Evolutionary conservation across 2,888 invertebrate genomes (phyloP).

Genomic region (Rutpela maculata): DNA sequence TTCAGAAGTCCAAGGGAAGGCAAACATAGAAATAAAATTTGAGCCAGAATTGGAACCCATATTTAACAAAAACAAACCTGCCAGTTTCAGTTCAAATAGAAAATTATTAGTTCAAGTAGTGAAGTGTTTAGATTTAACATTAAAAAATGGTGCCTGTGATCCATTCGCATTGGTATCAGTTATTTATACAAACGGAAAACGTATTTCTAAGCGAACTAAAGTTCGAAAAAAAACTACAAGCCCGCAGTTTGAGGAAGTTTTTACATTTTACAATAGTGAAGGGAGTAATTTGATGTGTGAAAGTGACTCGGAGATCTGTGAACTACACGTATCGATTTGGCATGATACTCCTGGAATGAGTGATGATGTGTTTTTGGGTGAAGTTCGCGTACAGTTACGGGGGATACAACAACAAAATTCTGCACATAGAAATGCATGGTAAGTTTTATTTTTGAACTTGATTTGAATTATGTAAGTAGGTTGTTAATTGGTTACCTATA

Average conservation of each 20-base stretch:
- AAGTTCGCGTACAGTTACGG: constrained; percentile 87
- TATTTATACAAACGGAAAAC: constrained; percentile 87
- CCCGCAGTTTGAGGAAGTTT: constrained; percentile 92
- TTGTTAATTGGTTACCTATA: too few species aligned
- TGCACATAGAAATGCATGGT: constrained; percentile 85
- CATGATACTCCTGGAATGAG: constrained; percentile 88
- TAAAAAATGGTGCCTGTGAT: constrained; percentile 93
- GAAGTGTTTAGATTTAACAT: constrained; percentile 91
- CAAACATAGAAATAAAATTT: constrained; percentile 87
- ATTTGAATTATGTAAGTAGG: not conserved
- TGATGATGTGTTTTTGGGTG: constrained; percentile 91
- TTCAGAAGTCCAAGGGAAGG: constrained; percentile 94
- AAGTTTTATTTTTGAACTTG: constrained; percentile 64
- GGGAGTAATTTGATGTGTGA: constrained; percentile 70
- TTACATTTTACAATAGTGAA: constrained; percentile 82
- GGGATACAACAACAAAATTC: constrained; percentile 81
- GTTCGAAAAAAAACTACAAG: constrained; percentile 93
- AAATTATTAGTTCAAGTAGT: constrained; percentile 81
- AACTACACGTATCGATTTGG: constrained; percentile 89
- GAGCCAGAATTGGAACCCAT: constrained; percentile 74
- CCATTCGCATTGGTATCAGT: constrained; percentile 88
- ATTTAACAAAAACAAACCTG: constrained; percentile 74
- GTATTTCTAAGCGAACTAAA: constrained; percentile 87
- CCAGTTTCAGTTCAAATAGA: constrained; percentile 63
- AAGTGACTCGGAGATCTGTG: constrained; percentile 84